Evolutionary conservation across 2,888 invertebrate species (phyloP).

Genomic region (Falcaria lacertinaria): DNA sequence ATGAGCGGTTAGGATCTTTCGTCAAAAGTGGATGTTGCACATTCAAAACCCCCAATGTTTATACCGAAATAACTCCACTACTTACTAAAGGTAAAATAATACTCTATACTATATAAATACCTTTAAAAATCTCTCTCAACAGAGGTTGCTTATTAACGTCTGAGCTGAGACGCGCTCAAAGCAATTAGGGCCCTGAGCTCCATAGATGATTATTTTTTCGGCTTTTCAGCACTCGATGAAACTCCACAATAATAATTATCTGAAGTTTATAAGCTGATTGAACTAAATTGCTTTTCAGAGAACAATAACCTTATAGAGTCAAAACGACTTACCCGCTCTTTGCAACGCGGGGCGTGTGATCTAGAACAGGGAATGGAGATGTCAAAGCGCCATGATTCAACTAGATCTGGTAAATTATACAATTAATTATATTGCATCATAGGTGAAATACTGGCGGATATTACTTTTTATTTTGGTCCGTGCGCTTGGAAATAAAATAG

Average conservation of each 20-base stretch:
- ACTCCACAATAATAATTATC: too few relatives aligned
- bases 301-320: constrained; percentile 33
- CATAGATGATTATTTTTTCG: too few relatives aligned
- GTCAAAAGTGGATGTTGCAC: constrained; percentile 69
- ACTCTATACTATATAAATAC: background rate
- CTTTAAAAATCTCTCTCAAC: too few relatives aligned
- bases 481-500: too few relatives aligned
- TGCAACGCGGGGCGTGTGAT: constrained; percentile 25
- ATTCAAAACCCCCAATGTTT: constrained; percentile 69
- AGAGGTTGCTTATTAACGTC: too few relatives aligned
- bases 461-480: too few relatives aligned
- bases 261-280: too few relatives aligned
- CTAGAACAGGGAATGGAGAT: constrained; percentile 43
- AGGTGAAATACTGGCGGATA: too few relatives aligned
- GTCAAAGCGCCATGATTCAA: constrained; percentile 44
- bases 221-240: too few relatives aligned
- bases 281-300: constrained; percentile 25
- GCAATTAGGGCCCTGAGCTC: too few relatives aligned
- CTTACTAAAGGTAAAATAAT: constrained; percentile 44
- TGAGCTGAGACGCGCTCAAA: too few relatives aligned
- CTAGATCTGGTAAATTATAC: constrained; percentile 42
- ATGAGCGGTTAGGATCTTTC: constrained; percentile 76
- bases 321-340: constrained; percentile 18
- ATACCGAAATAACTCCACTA: constrained; percentile 76
- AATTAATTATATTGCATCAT: too few relatives aligned